Conservation (phyloP, 2,797 vertebrate species). For the Toxotes lorentzi region DNA sequence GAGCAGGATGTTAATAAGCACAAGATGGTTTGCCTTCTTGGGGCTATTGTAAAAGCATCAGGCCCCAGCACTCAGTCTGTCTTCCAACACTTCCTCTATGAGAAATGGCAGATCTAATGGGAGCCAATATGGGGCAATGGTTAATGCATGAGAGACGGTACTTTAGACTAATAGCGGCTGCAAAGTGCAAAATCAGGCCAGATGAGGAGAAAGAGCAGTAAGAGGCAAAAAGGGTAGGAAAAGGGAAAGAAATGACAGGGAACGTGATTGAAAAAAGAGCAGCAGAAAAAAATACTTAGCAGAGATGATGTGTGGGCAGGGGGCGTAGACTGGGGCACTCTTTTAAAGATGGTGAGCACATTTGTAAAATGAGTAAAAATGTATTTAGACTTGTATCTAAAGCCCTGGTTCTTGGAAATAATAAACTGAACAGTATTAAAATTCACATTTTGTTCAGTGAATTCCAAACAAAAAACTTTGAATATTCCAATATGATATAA, state of each 20-base stretch:
- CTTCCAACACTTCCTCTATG: constrained; percentile 52
- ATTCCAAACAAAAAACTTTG: not conserved
- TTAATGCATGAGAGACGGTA: constrained; percentile 74
- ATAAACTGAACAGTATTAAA: not conserved
- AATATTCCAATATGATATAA: not conserved
- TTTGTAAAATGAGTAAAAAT: not conserved
- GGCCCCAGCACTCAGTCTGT: constrained; percentile 23
- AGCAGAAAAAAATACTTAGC: constrained; percentile 12
- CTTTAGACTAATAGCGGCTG: constrained; percentile 72
- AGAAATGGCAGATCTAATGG: constrained; percentile 65
- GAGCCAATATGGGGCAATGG: constrained; percentile 66
- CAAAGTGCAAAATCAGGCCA: constrained; percentile 61
- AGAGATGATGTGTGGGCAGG: constrained; percentile 2
- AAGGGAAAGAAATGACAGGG: constrained; percentile 11
- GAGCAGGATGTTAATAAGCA: constrained; percentile 41
- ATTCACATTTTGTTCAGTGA: not conserved
- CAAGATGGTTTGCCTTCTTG: constrained; percentile 32
- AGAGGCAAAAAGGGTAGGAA: constrained; percentile 19
- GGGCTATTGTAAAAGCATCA: constrained; percentile 41
- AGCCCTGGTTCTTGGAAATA: not conserved
- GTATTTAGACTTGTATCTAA: not conserved
- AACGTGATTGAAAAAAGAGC: constrained; percentile 16
- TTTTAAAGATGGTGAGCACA: not conserved
- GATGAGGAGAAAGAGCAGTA: constrained; percentile 52
- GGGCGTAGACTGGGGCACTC: not conserved